Evolutionary conservation across 2,888 invertebrate genomes (phyloP).

Genomic region (Hypena proboscidalis): DNA sequence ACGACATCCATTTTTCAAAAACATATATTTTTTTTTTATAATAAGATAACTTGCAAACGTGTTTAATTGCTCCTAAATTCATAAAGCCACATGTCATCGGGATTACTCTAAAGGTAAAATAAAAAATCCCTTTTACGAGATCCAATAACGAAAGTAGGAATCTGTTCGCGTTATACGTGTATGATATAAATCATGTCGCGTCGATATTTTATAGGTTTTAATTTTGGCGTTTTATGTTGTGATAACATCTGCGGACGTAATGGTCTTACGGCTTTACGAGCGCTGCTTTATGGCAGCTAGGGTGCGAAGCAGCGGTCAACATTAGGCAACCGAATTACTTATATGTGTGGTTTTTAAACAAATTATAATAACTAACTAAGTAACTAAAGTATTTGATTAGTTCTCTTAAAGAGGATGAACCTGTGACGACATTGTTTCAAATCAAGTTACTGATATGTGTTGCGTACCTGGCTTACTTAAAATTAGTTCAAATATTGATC

Average conservation of each 20-base stretch:
- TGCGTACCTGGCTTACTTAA: too few relatives aligned
- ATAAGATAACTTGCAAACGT: conserved; percentile 11
- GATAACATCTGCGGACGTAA: conserved; percentile 76
- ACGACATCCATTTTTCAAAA: conserved; percentile 1
- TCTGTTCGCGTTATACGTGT: conserved; percentile 58
- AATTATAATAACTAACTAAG: too few relatives aligned
- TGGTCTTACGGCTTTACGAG: conserved; percentile 67
- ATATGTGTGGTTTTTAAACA: too few relatives aligned
- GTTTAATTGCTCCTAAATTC: conserved; percentile 34
- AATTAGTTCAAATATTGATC: too few relatives aligned
- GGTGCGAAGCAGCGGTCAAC: conserved; percentile 8
- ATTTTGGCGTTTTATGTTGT: conserved; percentile 78
- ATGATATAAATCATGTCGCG: conserved; percentile 68
- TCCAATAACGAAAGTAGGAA: conserved; percentile 59
- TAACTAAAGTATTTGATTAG: too few relatives aligned
- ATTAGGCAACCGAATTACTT: too few relatives aligned
- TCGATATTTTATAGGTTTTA: conserved; percentile 78
- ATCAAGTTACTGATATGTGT: too few relatives aligned
- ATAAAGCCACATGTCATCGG: conserved; percentile 37
- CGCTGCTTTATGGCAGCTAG: conserved; percentile 54
- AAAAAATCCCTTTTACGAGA: conserved; percentile 57
- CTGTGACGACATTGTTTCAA: too few relatives aligned
- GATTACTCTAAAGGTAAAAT: conserved; percentile 42
- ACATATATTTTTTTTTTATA: conserved; percentile 21
- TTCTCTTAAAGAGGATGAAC: too few relatives aligned